A percentile compares a stretch with the other conserved stretches of the same genome.
phyloP scores from a whole-genome alignment of 2,113 vertebrate genomes.

The Seriola aureovittata region DNA sequence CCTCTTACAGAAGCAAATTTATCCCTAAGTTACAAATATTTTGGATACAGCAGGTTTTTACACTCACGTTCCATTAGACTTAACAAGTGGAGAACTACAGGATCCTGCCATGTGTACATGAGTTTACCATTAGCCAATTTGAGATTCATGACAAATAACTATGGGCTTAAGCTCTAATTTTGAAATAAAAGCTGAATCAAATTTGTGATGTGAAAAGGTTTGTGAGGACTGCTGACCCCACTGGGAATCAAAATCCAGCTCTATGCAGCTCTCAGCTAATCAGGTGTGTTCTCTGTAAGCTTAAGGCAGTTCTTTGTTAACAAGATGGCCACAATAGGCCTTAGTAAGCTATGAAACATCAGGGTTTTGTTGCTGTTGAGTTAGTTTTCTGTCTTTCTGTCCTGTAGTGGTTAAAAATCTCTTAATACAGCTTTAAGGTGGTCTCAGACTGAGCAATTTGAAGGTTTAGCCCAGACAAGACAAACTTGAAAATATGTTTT shows the following conservation, averaged over 20 bases:
- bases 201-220: slow-evolving; percentile 1
- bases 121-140: slow-evolving; percentile 18
- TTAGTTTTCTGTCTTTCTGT: slow-evolving; percentile 13
- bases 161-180: slow-evolving; percentile 6
- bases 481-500: slow-evolving; percentile 15
- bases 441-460: background rate
- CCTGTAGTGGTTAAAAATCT: slow-evolving; percentile 28
- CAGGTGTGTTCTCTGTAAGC: slow-evolving; percentile 9
- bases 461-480: slow-evolving; percentile 7
- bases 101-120: slow-evolving; percentile 21
- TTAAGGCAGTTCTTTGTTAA: slow-evolving; percentile 63
- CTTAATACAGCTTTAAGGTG: slow-evolving; percentile 41
- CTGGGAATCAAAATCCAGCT: slow-evolving; percentile 11
- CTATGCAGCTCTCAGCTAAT: slow-evolving; percentile 23
- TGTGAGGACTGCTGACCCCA: background rate
- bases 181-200: slow-evolving; percentile 11
- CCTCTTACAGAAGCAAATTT: slow-evolving; percentile 25
- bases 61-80: slow-evolving; percentile 29
- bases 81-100: slow-evolving; percentile 3
- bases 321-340: slow-evolving; percentile 1
- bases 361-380: background rate
- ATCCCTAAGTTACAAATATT: slow-evolving; percentile 18
- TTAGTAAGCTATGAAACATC: slow-evolving; percentile 10
- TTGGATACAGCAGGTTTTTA: slow-evolving; percentile 34
- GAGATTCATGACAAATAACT: slow-evolving; percentile 3